A percentile compares a stretch with the other conserved stretches of the same genome.
phyloP scores from a whole-genome alignment of 2,888 invertebrate species.

The Bombylius major region DNA sequence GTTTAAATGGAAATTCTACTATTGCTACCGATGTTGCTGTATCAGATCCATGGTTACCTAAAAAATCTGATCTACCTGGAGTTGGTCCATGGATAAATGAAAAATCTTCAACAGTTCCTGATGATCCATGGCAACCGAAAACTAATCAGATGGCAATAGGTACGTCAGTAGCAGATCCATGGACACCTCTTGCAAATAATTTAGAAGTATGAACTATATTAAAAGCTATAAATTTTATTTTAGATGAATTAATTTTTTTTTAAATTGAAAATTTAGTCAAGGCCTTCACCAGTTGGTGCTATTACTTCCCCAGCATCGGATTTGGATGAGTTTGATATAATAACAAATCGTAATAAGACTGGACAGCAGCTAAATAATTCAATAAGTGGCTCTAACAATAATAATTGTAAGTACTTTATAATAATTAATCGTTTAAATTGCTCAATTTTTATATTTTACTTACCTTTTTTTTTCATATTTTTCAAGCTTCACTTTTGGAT shows the following conservation, averaged over 20 bases:
- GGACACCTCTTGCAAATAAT: conserved; percentile 39
- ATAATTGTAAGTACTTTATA: conserved; percentile 24
- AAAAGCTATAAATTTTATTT: conserved; percentile 11
- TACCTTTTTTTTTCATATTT: not conserved
- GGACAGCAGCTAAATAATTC: conserved; percentile 25
- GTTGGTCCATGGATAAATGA: conserved; percentile 11
- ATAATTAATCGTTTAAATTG: conserved; percentile 11
- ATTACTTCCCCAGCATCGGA: conserved; percentile 46
- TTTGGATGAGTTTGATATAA: conserved; percentile 77
- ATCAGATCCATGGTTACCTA: conserved; percentile 10
- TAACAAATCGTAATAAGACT: conserved; percentile 59
- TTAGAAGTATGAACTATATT: conserved; percentile 16
- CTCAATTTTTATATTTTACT: conserved; percentile 8
- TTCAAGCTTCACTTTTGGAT: conserved; percentile 31
- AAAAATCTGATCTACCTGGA: conserved; percentile 3
- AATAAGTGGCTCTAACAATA: conserved; percentile 30
- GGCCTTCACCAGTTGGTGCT: conserved; percentile 20
- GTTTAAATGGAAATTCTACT: conserved; percentile 20
- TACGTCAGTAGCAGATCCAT: conserved; percentile 42
- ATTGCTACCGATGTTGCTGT: not conserved
- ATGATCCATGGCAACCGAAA: conserved; percentile 31
- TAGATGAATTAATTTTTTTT: conserved; percentile 8
- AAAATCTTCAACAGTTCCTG: conserved; percentile 11
- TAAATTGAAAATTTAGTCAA: conserved; percentile 6
- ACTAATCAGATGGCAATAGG: conserved; percentile 13